phyloP scores from a whole-genome alignment of 2,113 vertebrate species.

The Apodemus sylvaticus region DNA sequence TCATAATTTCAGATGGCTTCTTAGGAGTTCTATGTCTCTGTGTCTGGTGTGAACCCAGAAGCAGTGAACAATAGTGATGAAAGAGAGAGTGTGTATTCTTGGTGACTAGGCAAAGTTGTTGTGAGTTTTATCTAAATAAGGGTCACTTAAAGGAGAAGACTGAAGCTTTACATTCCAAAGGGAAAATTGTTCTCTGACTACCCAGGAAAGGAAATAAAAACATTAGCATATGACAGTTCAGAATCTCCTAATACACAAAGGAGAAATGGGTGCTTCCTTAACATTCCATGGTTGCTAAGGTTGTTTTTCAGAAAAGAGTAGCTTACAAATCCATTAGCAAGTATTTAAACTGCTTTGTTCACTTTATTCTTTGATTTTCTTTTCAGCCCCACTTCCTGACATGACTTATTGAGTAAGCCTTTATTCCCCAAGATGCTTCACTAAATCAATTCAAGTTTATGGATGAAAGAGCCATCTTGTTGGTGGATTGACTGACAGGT shows the following conservation, averaged over 20 bases:
- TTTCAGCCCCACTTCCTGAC: background rate
- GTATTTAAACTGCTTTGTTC: background rate
- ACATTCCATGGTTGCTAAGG: background rate
- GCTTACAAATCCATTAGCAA: background rate
- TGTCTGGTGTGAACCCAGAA: background rate
- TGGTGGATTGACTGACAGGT: conserved; percentile 31
- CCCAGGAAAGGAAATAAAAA: conserved; percentile 24
- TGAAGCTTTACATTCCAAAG: conserved; percentile 29
- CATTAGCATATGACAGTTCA: background rate
- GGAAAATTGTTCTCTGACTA: conserved; percentile 1
- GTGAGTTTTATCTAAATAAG: conserved; percentile 10
- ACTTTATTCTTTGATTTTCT: background rate
- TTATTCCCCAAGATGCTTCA: conserved; percentile 46
- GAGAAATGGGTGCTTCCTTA: conserved; percentile 13
- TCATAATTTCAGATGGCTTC: conserved; percentile 16
- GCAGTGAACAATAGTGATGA: conserved; percentile 27
- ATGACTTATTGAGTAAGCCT: background rate
- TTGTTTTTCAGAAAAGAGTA: background rate
- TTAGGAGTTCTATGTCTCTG: background rate
- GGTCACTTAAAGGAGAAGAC: conserved; percentile 38
- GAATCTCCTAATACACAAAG: background rate
- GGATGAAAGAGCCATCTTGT: conserved; percentile 30
- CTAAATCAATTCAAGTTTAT: background rate
- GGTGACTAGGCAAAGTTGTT: conserved; percentile 26
- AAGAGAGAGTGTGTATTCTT: background rate